Conservation (phyloP, 2,888 invertebrate genomes). For the Callimorpha dominula region DNA sequence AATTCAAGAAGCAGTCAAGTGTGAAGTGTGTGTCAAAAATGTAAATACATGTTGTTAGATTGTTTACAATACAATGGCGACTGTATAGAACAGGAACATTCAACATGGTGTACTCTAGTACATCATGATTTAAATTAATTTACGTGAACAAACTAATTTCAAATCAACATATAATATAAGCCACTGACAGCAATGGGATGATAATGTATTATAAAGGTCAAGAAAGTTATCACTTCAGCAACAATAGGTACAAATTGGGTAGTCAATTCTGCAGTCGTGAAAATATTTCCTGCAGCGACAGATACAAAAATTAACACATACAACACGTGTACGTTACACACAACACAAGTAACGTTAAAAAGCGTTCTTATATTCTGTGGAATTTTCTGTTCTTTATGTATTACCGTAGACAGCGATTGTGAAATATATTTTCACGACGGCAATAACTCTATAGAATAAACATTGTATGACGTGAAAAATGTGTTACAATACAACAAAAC, state of each 20-base stretch:
- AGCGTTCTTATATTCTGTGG: not conserved
- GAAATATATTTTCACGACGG: not conserved
- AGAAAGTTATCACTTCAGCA: not conserved
- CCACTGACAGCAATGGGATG: not conserved
- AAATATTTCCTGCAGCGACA: not conserved
- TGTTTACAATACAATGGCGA: too few relatives aligned
- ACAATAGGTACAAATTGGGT: not conserved
- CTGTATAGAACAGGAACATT: not conserved
- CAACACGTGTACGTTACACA: too few relatives aligned
- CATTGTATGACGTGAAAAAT: not conserved
- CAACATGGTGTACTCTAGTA: too few relatives aligned
- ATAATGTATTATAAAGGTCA: not conserved
- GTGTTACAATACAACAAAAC: not conserved
- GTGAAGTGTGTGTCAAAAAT: too few relatives aligned
- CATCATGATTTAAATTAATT: not conserved
- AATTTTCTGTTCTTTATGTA: not conserved
- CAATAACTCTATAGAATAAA: not conserved
- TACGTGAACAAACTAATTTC: not conserved
- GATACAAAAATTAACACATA: not conserved
- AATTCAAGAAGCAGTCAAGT: too few relatives aligned
- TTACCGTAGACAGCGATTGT: constrained; percentile 3
- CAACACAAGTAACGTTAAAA: not conserved
- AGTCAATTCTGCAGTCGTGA: not conserved
- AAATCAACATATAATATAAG: not conserved
- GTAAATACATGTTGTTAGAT: too few relatives aligned